A percentile compares a stretch with the other conserved stretches of the same genome.
Evolutionary conservation across 2,888 invertebrate genomes (phyloP).

Genomic region (Serrognathus titanus): DNA sequence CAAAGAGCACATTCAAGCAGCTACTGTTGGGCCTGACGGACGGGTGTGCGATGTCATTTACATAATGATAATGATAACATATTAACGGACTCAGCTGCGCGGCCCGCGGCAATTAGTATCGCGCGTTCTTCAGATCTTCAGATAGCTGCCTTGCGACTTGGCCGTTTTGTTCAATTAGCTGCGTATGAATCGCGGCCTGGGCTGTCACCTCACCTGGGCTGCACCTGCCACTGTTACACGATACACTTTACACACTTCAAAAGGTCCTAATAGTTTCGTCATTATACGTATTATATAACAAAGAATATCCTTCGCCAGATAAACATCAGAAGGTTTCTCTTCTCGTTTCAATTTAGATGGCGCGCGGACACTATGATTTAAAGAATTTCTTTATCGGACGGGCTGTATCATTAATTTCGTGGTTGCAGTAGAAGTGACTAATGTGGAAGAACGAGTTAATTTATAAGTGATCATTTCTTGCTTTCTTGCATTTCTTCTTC

Average conservation of each 20-base stretch:
- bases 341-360: not conserved
- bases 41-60: slow-evolving; percentile 34
- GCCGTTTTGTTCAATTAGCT: slow-evolving; percentile 39
- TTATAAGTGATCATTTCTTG: no score
- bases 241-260: slow-evolving; percentile 24
- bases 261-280: slow-evolving; percentile 18
- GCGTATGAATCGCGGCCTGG: slow-evolving; percentile 36
- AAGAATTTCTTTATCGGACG: not conserved
- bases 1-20: not conserved
- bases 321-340: not conserved
- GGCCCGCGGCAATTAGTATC: slow-evolving; percentile 43
- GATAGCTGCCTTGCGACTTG: slow-evolving; percentile 26
- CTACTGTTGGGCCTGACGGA: slow-evolving; percentile 6
- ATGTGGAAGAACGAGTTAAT: no score
- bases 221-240: slow-evolving; percentile 31
- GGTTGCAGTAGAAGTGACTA: no score
- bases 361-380: not conserved
- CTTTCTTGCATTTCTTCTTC: no score
- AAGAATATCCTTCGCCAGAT: slow-evolving; percentile 1
- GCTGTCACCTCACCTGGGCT: slow-evolving; percentile 37
- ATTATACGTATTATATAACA: slow-evolving; percentile 14
- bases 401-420: not conserved
- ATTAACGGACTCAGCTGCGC: slow-evolving; percentile 46
- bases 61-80: slow-evolving; percentile 48
- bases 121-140: slow-evolving; percentile 35